Percentiles rank a stretch among this genome's conserved stretches.
These are phyloP conservation scores for Gobio gobio DNA, from an alignment of 2,113 vertebrate species.

Conservation along the genomic window DNA sequence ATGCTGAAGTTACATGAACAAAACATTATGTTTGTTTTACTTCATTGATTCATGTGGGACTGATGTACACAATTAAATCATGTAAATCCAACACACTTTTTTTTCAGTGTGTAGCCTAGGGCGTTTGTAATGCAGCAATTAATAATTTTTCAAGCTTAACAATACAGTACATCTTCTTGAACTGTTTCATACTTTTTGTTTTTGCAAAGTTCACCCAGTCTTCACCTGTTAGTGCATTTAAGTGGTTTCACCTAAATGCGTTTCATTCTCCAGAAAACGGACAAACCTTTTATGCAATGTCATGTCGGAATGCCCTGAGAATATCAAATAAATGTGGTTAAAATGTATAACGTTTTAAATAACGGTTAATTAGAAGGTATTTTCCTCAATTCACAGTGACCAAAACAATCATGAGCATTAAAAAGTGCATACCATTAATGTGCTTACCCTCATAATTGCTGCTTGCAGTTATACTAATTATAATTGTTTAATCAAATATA, in stretches of 20 bases:
- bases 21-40: too few species aligned
- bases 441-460: neutral
- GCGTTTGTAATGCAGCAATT: neutral
- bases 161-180: neutral
- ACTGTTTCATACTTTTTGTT: neutral
- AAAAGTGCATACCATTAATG: neutral
- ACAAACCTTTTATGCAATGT: neutral
- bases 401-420: neutral
- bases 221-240: neutral
- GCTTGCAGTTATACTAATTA: neutral
- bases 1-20: too few species aligned
- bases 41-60: too few species aligned
- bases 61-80: too few species aligned
- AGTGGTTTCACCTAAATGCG: neutral
- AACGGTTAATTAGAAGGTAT: neutral
- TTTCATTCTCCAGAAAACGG: neutral
- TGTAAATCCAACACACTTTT: too few species aligned
- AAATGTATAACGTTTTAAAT: neutral
- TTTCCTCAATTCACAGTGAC: neutral
- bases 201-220: neutral
- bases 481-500: too few species aligned
- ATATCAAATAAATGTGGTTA: neutral
- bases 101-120: too few species aligned
- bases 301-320: neutral
- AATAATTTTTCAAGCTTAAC: neutral